These are phyloP conservation scores for Telmatochromis sp. DNA, from an alignment of 2,113 vertebrate species.

Conservation along the genomic window DNA sequence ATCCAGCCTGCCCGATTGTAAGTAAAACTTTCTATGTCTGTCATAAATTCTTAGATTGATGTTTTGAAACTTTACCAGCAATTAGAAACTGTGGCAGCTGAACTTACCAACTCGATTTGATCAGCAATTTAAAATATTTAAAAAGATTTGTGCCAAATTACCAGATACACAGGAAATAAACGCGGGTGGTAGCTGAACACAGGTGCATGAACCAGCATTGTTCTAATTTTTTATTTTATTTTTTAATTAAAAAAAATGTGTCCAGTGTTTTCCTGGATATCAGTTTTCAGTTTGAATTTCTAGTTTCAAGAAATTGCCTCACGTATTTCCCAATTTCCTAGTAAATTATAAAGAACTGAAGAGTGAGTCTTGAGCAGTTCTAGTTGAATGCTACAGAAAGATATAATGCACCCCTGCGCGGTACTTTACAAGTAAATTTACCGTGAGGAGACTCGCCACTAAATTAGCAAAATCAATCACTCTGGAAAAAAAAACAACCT, in stretches of 20 bases:
- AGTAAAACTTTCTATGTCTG: not conserved
- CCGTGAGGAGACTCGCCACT: fast-evolving
- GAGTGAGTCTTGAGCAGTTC: not conserved
- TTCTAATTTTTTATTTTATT: not conserved
- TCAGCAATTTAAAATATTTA: not conserved
- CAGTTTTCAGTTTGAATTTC: not conserved
- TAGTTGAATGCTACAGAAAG: not conserved
- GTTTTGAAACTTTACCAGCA: not conserved
- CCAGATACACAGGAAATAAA: not conserved
- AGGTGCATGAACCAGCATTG: not conserved
- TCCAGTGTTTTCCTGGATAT: not conserved
- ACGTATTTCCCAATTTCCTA: not conserved
- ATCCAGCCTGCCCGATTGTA: not conserved
- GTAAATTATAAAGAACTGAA: not conserved
- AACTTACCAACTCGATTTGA: not conserved
- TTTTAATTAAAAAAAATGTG: fast-evolving
- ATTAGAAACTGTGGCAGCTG: not conserved
- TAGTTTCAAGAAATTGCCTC: not conserved
- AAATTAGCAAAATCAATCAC: not conserved
- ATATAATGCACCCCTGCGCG: not conserved
- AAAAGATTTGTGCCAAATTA: not conserved
- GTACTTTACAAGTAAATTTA: not conserved
- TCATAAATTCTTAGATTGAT: not conserved
- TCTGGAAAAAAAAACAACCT: fast-evolving
- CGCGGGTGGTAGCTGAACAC: not conserved